Evolutionary conservation across 2,113 vertebrate genomes (phyloP).

Genomic region (Pithys albifrons): DNA sequence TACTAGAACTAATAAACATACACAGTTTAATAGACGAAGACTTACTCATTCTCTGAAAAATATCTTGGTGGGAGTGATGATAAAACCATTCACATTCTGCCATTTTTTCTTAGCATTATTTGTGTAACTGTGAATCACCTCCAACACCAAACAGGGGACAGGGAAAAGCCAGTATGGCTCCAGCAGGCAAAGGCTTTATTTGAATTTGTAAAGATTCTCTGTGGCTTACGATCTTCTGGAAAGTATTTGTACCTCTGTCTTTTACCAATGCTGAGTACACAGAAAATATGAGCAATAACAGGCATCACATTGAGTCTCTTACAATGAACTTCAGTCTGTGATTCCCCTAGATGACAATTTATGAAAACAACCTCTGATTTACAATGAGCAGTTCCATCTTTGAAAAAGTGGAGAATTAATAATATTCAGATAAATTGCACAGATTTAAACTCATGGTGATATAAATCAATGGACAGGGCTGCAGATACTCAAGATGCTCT

Average conservation of each 20-base stretch:
- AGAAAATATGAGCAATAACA: not conserved
- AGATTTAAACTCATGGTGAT: not conserved
- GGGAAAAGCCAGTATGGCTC: not conserved
- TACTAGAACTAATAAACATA: conserved; percentile 31
- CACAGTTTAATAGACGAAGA: not conserved
- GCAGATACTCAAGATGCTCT: not conserved
- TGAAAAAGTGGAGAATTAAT: conserved; percentile 18
- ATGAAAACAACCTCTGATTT: conserved; percentile 1
- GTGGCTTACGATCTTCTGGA: not conserved
- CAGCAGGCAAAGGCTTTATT: not conserved
- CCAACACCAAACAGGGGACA: not conserved
- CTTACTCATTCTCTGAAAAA: conserved; percentile 41
- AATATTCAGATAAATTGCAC: not conserved
- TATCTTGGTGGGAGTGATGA: not conserved
- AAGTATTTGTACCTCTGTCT: not conserved
- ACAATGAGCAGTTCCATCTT: not conserved
- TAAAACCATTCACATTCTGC: not conserved
- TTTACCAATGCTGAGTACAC: not conserved
- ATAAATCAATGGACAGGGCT: not conserved
- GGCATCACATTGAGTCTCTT: not conserved
- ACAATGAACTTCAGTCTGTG: not conserved
- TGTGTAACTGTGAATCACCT: conserved; percentile 6
- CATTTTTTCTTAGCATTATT: not conserved
- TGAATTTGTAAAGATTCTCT: not conserved
- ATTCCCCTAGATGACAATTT: not conserved